Evolutionary conservation across 2,797 vertebrate species (phyloP), one percentile per base, ranked within the genome.

Genomic region (Etheostoma nigrum): DNA sequence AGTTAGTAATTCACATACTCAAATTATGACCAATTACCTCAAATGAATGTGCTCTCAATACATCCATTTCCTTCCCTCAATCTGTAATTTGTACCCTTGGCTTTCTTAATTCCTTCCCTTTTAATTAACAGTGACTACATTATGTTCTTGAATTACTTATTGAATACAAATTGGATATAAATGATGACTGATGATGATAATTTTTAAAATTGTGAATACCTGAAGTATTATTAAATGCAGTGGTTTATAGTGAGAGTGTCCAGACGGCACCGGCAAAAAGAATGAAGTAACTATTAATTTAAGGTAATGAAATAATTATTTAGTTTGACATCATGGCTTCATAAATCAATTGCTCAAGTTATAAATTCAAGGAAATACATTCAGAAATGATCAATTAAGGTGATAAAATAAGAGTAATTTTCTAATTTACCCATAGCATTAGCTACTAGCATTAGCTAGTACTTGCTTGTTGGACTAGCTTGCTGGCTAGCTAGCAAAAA

Each of bases 1-100:
- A 53, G 58, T 70, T 10, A 55, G 10, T 27, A n/a, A 80, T 48
- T 62, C n/a, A 62, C 27, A 45, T 11, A 42, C 16, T 81, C 58
- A 47, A 51, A 54, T 57, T 65, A 67, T 14, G 40, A 72, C 23
- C 30, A 57, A 70, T 74, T 74, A 63, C 21, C 25, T 80, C 25
- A 53, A 74, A 67, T 78, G 47, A 80, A 72, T 8, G 1, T 19
- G 19, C 52, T 52, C 18, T 27, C n/a, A 74, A 55, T 57, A 11
- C 7, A 71, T 69, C 33, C 0, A 67, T 69, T 62, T 67, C n/a
- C 54, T 63, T 36, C 25, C 59, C 59, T 44, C 6, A 18, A 55
- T 23, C 42, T 19, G n/a, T 58, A 53, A 72, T 45, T 48, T 66
- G 27, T 18, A 59, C 15, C 18, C 27, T 67, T 36, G 44, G 13